A percentile compares a stretch with the other conserved stretches of the same genome.
These are phyloP conservation scores for Drosophila quinaria DNA, from an alignment of 2,888 invertebrate genomes.

Conservation along the genomic window DNA sequence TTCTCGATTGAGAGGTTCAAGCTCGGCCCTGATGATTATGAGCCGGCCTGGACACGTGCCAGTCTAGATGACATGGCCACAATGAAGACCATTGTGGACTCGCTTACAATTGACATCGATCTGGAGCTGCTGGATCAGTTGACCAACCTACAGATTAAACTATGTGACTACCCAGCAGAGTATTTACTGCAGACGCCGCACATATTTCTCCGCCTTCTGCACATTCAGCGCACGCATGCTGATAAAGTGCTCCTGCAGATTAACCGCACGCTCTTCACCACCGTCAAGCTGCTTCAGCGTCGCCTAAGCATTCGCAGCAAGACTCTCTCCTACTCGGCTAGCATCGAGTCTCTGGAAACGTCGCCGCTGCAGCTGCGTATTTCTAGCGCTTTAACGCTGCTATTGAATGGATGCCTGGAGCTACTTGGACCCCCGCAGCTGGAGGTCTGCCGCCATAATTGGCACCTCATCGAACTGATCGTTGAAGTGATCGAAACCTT, in stretches of 20 bases:
- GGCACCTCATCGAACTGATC: constrained; percentile 54
- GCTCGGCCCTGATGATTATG: constrained; percentile 64
- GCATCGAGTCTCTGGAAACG: constrained; percentile 2
- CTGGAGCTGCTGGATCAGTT: constrained; percentile 72
- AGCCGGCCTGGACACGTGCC: constrained; percentile 80
- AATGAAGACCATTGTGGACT: constrained; percentile 74
- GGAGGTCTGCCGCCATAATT: constrained; percentile 37
- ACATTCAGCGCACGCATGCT: constrained; percentile 54
- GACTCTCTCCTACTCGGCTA: constrained; percentile 43
- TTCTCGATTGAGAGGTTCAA: constrained; percentile 15
- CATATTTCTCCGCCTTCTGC: constrained; percentile 76
- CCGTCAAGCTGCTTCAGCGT: constrained; percentile 63
- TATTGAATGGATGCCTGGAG: constrained; percentile 63
- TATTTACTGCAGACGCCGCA: constrained; percentile 84
- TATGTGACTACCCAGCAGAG: constrained; percentile 84
- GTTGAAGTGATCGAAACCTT: constrained; percentile 45
- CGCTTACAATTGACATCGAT: constrained; percentile 26
- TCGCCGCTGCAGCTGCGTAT: constrained; percentile 66
- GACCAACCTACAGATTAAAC: constrained; percentile 74
- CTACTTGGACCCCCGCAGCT: constrained; percentile 42
- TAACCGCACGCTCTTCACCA: constrained; percentile 60
- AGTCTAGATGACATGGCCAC: constrained; percentile 75
- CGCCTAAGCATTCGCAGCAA: constrained; percentile 62
- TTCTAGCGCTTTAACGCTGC: constrained; percentile 54
- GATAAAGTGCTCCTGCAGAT: constrained; percentile 53